A percentile compares a stretch with the other conserved stretches of the same genome.
Conservation (phyloP, 2,888 invertebrate genomes). For the Athalia rosae region DNA sequence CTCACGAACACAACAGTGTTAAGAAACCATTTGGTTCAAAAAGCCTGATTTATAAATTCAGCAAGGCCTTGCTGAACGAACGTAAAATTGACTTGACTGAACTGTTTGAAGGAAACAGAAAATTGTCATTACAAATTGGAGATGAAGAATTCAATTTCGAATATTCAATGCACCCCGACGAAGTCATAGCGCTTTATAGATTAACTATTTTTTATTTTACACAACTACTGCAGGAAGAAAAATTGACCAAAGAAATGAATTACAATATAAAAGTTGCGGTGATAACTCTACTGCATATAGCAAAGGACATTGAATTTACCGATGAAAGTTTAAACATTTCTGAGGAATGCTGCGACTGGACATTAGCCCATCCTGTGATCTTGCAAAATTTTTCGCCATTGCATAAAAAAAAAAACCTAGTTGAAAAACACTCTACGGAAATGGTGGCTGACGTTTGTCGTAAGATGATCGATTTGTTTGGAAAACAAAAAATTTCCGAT, state of each 20-base stretch:
- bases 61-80: conserved; percentile 72
- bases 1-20: conserved; percentile 57
- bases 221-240: conserved; percentile 58
- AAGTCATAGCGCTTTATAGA: conserved; percentile 51
- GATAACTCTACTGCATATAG: conserved; percentile 59
- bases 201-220: conserved; percentile 66
- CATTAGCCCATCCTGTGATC: conserved; percentile 73
- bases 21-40: conserved; percentile 70
- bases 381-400: conserved; percentile 70
- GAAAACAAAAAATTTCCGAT: conserved; percentile 48
- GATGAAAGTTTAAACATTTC: conserved; percentile 51
- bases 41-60: conserved; percentile 71
- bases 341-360: conserved; percentile 61
- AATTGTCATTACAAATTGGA: conserved; percentile 53
- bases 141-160: conserved; percentile 52
- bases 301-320: conserved; percentile 50
- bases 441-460: conserved; percentile 62
- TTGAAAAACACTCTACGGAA: conserved; percentile 63
- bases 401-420: conserved; percentile 57
- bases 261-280: conserved; percentile 59
- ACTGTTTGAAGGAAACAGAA: conserved; percentile 65
- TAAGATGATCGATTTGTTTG: conserved; percentile 54
- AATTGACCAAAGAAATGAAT: conserved; percentile 55
- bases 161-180: conserved; percentile 47
- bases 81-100: conserved; percentile 67